Base-by-base conservation (phyloP, 1,140 invertebrate species). In the Antheraea mylitta region DNA sequence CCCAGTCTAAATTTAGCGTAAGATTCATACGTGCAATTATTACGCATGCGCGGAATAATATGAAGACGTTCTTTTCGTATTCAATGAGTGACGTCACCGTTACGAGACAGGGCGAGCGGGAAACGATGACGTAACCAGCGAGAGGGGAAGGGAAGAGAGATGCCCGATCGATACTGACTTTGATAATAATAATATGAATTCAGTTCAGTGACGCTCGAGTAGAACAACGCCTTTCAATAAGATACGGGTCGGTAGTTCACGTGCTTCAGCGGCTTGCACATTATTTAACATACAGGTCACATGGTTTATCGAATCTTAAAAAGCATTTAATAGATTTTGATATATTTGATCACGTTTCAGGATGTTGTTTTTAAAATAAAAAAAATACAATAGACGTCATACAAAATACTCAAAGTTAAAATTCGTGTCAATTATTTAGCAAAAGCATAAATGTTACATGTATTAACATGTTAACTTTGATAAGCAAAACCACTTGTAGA, bases 211-310 rank as follows among this genome's bases (percentile, higher is more conserved):
- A 83, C 81, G 85, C 78, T 86, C 81, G 80, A 82, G 77, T 74
- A 81, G 78, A 84, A 68, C 69, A 66, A 38, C 19, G 83, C 83
- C 83, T 88, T 84, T 85, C 64, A 80, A 83, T 79, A 82, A 80
- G 66, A 58, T 71, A 91, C 86, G 87, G 86, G 83, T 90, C 86
- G 86, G 67, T 78, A 80, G 78, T 75, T 89, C 86, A 63, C 30
- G 61, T 63, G 61, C 61, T 63, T 37, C 16, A 63, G 30, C 61
- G 1, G 36, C 19, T 63, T 63, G 61, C 22, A 63, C 16, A 53
- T 53, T 37, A 62, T 62, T 62, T 62, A 62, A n/a, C 36, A 62
- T 37, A 62, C 60, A 37, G 22, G 13, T 62, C 60, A 62, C 22
- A 62, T 63, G 30, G 11, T 30, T 36, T 63, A 53, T 53, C 45